These are phyloP conservation scores for Coreoperca whiteheadi DNA, from an alignment of 2,113 vertebrate species.

Conservation along the genomic window DNA sequence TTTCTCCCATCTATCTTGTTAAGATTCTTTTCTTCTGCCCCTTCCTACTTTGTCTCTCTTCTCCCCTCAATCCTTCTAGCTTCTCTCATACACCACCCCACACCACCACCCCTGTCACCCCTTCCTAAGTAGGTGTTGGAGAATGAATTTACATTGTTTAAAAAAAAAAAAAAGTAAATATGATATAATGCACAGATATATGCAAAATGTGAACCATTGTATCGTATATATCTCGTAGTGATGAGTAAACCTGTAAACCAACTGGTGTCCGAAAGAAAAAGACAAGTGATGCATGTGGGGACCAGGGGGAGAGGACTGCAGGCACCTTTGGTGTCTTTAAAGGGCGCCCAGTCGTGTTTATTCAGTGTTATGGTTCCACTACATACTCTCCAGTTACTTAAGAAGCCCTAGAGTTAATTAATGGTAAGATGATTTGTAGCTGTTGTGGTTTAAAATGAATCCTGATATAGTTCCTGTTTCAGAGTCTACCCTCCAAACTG, in stretches of 20 bases:
- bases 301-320: slow-evolving; percentile 62
- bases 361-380: slow-evolving; percentile 70
- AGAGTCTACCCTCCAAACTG: slow-evolving; percentile 32
- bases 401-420: slow-evolving; percentile 46
- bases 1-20: slow-evolving; percentile 61
- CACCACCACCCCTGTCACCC: slow-evolving; percentile 28
- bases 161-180: slow-evolving; percentile 65
- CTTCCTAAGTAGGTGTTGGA: slow-evolving; percentile 75
- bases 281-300: slow-evolving; percentile 52
- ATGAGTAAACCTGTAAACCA: slow-evolving; percentile 76
- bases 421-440: slow-evolving; percentile 62
- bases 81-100: slow-evolving; percentile 44
- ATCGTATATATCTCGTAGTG: slow-evolving; percentile 81
- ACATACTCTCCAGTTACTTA: slow-evolving; percentile 56
- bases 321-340: slow-evolving; percentile 29
- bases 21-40: slow-evolving; percentile 49
- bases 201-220: slow-evolving; percentile 83
- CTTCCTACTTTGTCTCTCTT: slow-evolving; percentile 48
- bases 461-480: slow-evolving; percentile 58
- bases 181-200: slow-evolving; percentile 82
- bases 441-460: slow-evolving; percentile 68
- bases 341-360: slow-evolving; percentile 51
- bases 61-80: slow-evolving; percentile 51
- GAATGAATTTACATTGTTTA: slow-evolving; percentile 73
- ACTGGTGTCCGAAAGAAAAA: slow-evolving; percentile 70